phyloP scores from a whole-genome alignment of 1,140 invertebrate species.

The Macrobrachium rosenbergii region DNA sequence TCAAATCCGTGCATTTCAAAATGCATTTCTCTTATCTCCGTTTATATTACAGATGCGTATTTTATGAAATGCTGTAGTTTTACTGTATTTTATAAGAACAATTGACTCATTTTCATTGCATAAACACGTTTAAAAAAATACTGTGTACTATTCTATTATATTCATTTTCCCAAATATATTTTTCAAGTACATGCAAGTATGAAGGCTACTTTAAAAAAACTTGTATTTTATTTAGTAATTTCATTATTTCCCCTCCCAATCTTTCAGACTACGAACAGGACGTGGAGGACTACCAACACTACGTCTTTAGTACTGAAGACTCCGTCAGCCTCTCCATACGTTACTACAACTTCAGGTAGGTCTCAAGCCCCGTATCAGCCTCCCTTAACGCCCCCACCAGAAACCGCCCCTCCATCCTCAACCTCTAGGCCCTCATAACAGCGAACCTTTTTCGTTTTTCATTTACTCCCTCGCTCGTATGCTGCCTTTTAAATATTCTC shows the following conservation, averaged over 20 bases:
- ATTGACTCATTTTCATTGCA: no score
- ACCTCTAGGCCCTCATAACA: background rate
- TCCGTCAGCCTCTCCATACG: constrained; percentile 91
- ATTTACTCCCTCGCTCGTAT: background rate
- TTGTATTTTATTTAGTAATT: no score
- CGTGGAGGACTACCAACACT: constrained; percentile 68
- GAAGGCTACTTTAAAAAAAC: no score
- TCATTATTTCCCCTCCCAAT: background rate
- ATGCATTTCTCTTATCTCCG: no score
- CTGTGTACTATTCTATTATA: no score
- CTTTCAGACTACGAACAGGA: constrained; percentile 67
- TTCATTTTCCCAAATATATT: no score
- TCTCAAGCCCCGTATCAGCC: background rate
- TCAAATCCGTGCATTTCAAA: no score
- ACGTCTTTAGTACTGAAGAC: constrained; percentile 88
- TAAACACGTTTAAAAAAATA: no score
- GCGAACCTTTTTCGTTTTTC: background rate
- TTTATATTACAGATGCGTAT: no score
- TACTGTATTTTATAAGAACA: no score
- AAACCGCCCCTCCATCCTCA: background rate
- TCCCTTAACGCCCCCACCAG: background rate
- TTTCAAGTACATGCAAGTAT: no score
- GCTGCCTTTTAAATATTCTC: background rate
- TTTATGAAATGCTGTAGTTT: no score
- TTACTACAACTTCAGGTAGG: constrained; percentile 76